Evolutionary conservation across 2,888 invertebrate genomes (phyloP).

Genomic region (Orthosia incerta): DNA sequence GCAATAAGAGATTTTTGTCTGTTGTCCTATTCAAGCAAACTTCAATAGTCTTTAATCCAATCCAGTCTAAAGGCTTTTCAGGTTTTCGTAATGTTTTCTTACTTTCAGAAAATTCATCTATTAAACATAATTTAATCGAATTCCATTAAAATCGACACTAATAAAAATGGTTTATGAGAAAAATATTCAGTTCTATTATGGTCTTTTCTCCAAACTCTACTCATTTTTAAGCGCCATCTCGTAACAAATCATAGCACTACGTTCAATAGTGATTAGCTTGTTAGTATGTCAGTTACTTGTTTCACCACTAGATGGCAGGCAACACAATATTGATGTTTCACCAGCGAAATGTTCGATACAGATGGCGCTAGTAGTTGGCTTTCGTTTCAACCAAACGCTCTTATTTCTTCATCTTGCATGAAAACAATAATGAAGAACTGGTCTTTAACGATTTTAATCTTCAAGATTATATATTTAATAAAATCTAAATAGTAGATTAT

Average conservation of each 20-base stretch:
- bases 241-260: not conserved
- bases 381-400: not conserved
- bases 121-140: not conserved
- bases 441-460: too few relatives aligned
- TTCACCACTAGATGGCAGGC: conserved; percentile 32
- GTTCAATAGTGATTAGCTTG: too few relatives aligned
- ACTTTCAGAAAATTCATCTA: not conserved
- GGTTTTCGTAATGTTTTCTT: not conserved
- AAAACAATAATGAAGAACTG: not conserved
- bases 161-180: not conserved
- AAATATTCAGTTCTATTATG: not conserved
- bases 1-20: not conserved
- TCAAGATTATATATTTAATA: too few relatives aligned
- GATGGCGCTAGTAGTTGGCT: conserved; percentile 45
- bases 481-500: too few relatives aligned
- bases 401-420: not conserved
- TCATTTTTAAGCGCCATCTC: conserved; percentile 32
- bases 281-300: rapidly evolving
- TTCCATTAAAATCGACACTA: not conserved
- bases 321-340: not conserved
- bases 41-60: not conserved
- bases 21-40: not conserved
- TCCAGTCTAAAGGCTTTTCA: too few relatives aligned
- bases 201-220: too few relatives aligned
- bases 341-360: not conserved